Base-by-base conservation (phyloP, 37 sponge, comb jelly and placozoan genomes). In the Beroe ovata region DNA sequence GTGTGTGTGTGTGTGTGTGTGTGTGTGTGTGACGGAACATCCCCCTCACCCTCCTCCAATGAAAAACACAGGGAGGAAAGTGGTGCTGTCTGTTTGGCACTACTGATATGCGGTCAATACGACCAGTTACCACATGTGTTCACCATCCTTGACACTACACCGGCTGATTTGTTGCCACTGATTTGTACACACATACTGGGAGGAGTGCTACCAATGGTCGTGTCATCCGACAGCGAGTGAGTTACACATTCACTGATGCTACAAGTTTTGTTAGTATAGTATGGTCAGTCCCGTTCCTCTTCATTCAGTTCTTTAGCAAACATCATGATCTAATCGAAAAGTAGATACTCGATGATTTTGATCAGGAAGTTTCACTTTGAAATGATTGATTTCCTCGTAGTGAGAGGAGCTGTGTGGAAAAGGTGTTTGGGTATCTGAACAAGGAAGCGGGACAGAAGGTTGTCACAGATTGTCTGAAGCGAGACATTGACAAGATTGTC, bases 1-100 rank as follows among this genome's bases (percentile, higher is more conserved):
- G n/a, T n/a, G n/a, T n/a, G n/a, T n/a, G n/a, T n/a, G n/a, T n/a
- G n/a, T n/a, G n/a, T n/a, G n/a, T n/a, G n/a, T n/a, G n/a, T n/a
- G n/a, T n/a, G n/a, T n/a, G n/a, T n/a, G n/a, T n/a, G n/a, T n/a
- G n/a, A n/a, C n/a, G n/a, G n/a, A n/a, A n/a, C n/a, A n/a, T n/a
- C n/a, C n/a, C n/a, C n/a, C n/a, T n/a, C n/a, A n/a, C n/a, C n/a
- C n/a, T n/a, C n/a, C n/a, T n/a, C n/a, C n/a, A n/a, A n/a, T n/a
- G n/a, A n/a, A n/a, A n/a, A n/a, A n/a, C n/a, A n/a, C 23, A 66
- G 69, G 16, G 69, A 66, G 16, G 32, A 66, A 37, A 33, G 69
- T 66, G 69, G 69, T 32, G 69, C 16, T 2, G 34, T 66, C 4
- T 33, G 69, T 66, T 37, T 66, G 2, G 6, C 35, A 34, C 69